phyloP scores from a whole-genome alignment of 2,113 vertebrate genomes.

The Illadopsis cleaveri region DNA sequence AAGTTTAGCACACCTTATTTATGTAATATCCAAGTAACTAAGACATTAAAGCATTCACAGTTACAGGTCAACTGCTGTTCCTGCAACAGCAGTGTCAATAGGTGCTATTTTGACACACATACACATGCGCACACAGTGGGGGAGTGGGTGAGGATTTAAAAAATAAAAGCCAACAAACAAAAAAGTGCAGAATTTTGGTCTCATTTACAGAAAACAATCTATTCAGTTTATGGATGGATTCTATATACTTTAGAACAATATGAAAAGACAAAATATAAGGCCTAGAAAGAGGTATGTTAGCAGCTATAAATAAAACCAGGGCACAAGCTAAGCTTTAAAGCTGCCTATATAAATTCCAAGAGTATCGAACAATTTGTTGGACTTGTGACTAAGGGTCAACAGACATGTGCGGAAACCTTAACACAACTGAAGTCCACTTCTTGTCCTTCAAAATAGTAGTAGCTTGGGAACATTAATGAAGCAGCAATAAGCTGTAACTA shows the following conservation, averaged over 20 bases:
- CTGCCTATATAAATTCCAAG: constrained; percentile 5
- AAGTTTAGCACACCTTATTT: constrained; percentile 52
- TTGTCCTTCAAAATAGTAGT: not conserved
- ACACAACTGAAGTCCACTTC: not conserved
- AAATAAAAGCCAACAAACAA: not conserved
- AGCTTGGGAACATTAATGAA: not conserved
- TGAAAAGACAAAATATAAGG: constrained; percentile 73
- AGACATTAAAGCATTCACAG: constrained; percentile 69
- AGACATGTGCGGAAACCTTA: constrained; percentile 5
- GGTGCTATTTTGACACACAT: not conserved
- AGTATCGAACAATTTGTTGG: not conserved
- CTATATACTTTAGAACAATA: constrained; percentile 56
- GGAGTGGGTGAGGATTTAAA: accelerated
- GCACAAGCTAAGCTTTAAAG: constrained; percentile 68
- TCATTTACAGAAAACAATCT: constrained; percentile 67
- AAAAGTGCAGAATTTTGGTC: constrained; percentile 39
- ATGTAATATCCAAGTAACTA: constrained; percentile 52
- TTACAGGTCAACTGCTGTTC: constrained; percentile 57
- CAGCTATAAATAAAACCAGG: constrained; percentile 64
- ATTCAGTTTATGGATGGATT: constrained; percentile 41
- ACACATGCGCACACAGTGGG: not conserved
- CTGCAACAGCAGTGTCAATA: constrained; percentile 36
- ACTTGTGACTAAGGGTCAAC: constrained; percentile 26
- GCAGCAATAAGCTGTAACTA: not conserved
- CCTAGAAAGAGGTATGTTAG: constrained; percentile 74